phyloP scores from a whole-genome alignment of 1,140 invertebrate genomes.

The Platorchestia sp. region DNA sequence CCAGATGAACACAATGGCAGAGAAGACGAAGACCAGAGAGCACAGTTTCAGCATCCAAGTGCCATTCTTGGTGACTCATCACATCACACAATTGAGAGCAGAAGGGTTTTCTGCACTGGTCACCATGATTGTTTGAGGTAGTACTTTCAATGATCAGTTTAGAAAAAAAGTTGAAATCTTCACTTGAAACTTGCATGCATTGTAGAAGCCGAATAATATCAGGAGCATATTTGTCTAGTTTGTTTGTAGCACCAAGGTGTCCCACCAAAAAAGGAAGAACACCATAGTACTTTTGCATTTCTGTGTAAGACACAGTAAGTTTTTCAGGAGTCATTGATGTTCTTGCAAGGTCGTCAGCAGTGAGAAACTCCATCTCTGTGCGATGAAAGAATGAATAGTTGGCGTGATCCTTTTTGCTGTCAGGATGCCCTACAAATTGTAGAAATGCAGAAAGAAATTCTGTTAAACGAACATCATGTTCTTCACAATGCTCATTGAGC shows the following conservation, averaged over 20 bases:
- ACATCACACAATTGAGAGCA: not conserved
- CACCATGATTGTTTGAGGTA: not conserved
- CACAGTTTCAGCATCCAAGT: not conserved
- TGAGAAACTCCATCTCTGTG: conserved; percentile 23
- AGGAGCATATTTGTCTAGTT: not conserved
- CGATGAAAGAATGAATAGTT: conserved; percentile 27
- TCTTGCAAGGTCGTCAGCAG: not conserved
- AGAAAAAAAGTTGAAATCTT: not conserved
- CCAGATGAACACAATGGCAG: not conserved
- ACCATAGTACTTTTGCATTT: not conserved
- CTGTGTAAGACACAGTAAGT: not conserved
- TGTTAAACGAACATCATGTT: not conserved
- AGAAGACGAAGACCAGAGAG: conserved; percentile 7
- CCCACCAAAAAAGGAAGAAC: not conserved
- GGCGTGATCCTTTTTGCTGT: not conserved
- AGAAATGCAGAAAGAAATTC: conserved; percentile 32
- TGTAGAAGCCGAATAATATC: not conserved
- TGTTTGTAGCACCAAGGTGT: not conserved
- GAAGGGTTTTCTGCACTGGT: not conserved
- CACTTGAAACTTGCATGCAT: not conserved
- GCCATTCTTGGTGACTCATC: not conserved
- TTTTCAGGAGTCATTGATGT: not conserved
- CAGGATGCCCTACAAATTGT: not conserved
- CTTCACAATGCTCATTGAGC: not conserved
- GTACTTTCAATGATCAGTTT: not conserved